Evolutionary conservation across 2,888 invertebrate genomes (phyloP), one percentile per base, ranked within the genome.

Genomic region (Apotomis capreana): DNA sequence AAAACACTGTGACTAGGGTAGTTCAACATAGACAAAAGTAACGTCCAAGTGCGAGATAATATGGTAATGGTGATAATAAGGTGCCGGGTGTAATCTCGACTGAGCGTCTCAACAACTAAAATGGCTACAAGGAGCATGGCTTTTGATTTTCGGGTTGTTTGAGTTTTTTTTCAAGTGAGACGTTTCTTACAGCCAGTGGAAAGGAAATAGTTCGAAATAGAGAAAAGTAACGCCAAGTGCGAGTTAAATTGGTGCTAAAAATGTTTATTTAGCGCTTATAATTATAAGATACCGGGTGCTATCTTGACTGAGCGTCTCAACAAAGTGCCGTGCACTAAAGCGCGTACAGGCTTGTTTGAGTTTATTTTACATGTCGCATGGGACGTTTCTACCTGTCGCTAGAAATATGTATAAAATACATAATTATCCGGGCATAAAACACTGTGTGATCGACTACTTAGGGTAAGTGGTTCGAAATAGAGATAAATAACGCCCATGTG

Each of bases 191-290:
- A 26, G 26, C 26, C 2, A 26, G 2, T 15, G 15, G 15, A 15
- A 15, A 15, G 15, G 26, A 26, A 26, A 26, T 26, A 26, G 26
- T 26, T 26, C 26, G 26, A 26, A 26, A 26, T 26, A 26, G 26
- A 26, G 26, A 26, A 26, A 26, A 26, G 26, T 78, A 79, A 75
- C 78, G 79, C 81, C 79, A 83, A 84, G 80, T 82, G 78, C 78
- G 78, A 81, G 81, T 85, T 79, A 80, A 79, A 76, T 80, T 78
- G 76, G 83, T 80, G 80, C 83, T 85, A 86, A 86, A 85, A 87
- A 83, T 78, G 81, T 79, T 83, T 81, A 85, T 87, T 81, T 81
- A 76, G 79, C 78, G 78, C 80, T 81, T 82, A 81, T 26, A 26
- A 26, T 26, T 1, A 26, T 83, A 83, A 79, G 78, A 54, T 75